Evolutionary conservation across 2,797 vertebrate genomes (phyloP).

Genomic region (Tamandua tetradactyla): DNA sequence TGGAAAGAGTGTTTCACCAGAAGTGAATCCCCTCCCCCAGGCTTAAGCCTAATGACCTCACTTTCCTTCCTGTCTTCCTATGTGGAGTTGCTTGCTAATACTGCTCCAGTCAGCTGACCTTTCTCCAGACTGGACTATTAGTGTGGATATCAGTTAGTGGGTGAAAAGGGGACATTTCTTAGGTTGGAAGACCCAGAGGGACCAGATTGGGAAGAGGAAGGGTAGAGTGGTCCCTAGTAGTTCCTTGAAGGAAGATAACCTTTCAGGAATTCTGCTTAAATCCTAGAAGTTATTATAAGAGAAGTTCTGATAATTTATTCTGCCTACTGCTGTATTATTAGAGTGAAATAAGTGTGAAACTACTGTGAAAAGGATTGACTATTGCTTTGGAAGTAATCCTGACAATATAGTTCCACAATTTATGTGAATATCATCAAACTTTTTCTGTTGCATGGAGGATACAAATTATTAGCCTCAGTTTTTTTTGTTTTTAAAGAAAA

Average conservation of each 20-base stretch:
- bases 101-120: conserved; percentile 64
- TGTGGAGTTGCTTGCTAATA: conserved; percentile 63
- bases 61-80: conserved; percentile 81
- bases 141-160: conserved; percentile 20
- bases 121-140: conserved; percentile 48
- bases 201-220: background rate
- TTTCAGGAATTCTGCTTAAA: conserved; percentile 53
- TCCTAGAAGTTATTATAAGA: conserved; percentile 23
- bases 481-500: conserved; percentile 83
- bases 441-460: conserved; percentile 60
- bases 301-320: conserved; percentile 28
- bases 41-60: conserved; percentile 75
- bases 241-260: background rate
- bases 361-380: conserved; percentile 64
- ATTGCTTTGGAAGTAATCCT: conserved; percentile 44
- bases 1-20: conserved; percentile 75
- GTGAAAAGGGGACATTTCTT: conserved; percentile 53
- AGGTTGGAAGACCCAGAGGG: conserved; percentile 3
- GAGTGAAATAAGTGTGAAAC: conserved; percentile 85
- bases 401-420: background rate
- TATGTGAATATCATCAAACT: conserved; percentile 56
- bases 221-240: background rate
- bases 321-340: conserved; percentile 83
- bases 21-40: conserved; percentile 72
- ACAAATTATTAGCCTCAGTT: conserved; percentile 67